Base-by-base conservation (phyloP, 2,797 vertebrate species). In the Rallus crepitans region DNA sequence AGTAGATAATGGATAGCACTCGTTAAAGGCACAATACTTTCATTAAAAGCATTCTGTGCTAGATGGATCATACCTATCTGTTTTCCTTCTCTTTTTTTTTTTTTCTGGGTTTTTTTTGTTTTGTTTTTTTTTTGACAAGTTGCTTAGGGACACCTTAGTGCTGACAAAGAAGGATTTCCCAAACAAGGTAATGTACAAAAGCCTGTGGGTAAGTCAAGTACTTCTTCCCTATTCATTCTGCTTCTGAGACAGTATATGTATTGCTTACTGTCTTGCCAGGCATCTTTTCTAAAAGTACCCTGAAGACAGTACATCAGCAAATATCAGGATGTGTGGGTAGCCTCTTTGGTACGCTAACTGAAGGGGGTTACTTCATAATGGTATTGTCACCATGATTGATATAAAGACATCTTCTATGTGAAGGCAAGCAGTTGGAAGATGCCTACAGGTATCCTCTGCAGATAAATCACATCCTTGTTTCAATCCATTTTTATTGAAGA, bases 11-110 rank as follows among this genome's bases (percentile, higher is more conserved):
- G 53, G 78, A 92, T 97, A 96, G 48, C 40, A 77, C 80, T 94
- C 30, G n/a, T 97, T 95, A 89, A 53, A 93, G 45, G 66, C 78
- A 94, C 61, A 96, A 60, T 88, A 61, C 81, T 97, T 97, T 97
- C 72, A 92, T 97, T 96, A 95, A 96, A 97, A 96, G 33, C 52
- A 75, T 96, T 94, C 81, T 66, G 45, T 33, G 68, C 57, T 82
- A 87, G 93, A 94, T 96, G 80, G 94, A 92, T 96, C 87, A 93
- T 91, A 94, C 11, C 50, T 93, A 91, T 77, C 88, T 65, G 8
- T 83, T 97, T 93, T 70, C 30, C 56, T 85, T 84, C 17, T 87
- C 17, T 87, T 15, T 15, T 31, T 63, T 48, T 86, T 57, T 16
- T 27, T 75, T 89, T 11, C 11, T 37, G 37, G 37, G 35, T 35